Evolutionary conservation across 2,797 vertebrate species (phyloP).

Genomic region (Brachymystax lenok): DNA sequence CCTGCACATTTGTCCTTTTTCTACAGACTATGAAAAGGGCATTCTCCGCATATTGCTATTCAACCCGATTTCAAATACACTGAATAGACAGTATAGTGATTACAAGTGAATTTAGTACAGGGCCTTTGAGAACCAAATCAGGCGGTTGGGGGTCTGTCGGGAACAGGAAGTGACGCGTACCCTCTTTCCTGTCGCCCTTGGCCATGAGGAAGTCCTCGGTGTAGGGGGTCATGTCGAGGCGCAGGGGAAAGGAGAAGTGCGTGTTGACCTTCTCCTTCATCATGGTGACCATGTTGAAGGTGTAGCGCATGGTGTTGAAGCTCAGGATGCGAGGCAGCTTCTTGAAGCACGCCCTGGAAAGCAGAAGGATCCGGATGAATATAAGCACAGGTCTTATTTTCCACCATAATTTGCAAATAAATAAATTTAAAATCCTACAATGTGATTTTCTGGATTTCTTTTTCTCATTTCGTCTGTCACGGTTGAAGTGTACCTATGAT

Average conservation of each 20-base stretch:
- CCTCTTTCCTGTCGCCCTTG: constrained; percentile 91
- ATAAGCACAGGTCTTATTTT: too few species aligned
- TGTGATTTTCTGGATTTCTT: too few species aligned
- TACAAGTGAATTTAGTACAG: background rate
- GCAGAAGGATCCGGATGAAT: background rate
- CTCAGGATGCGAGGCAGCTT: constrained; percentile 97
- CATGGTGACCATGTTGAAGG: constrained; percentile 99
- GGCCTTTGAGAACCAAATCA: background rate
- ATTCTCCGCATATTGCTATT: too few species aligned
- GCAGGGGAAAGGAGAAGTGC: constrained; percentile 96
- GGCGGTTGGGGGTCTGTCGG: too few species aligned
- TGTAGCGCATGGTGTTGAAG: constrained; percentile 99
- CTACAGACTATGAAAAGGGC: too few species aligned
- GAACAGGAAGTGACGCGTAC: constrained; percentile 59
- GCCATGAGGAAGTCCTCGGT: constrained; percentile 99
- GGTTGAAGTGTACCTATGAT: too few species aligned
- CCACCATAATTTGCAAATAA: too few species aligned
- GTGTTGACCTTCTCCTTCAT: constrained; percentile 99
- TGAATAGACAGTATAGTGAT: too few species aligned
- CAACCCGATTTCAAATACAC: too few species aligned
- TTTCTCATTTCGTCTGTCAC: too few species aligned
- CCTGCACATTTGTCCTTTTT: too few species aligned
- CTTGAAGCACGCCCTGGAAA: constrained; percentile 93
- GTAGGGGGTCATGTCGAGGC: constrained; percentile 98
- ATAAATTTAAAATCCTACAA: too few species aligned